phyloP scores from a whole-genome alignment of 64 coral and sea anemone species.

The Hydrozoanthus tunicans region DNA sequence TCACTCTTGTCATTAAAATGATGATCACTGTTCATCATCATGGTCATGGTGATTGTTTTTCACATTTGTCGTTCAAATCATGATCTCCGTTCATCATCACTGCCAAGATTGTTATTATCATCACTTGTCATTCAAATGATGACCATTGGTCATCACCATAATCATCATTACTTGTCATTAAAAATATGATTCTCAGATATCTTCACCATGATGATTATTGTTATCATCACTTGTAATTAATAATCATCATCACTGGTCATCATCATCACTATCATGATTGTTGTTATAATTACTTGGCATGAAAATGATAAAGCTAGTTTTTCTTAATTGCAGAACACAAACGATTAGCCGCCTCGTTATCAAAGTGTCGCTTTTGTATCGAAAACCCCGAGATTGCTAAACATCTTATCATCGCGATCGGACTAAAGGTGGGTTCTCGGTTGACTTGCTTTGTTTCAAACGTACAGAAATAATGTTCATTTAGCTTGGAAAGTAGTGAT shows the following conservation, averaged over 20 bases:
- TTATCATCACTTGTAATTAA: too few species aligned
- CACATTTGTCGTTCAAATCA: neutral
- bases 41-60: neutral
- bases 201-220: too few species aligned
- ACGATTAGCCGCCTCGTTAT: conserved; percentile 77
- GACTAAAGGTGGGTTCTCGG: conserved; percentile 72
- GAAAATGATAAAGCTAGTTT: neutral
- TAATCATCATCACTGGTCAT: too few species aligned
- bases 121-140: neutral
- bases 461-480: too few species aligned
- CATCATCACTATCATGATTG: too few species aligned
- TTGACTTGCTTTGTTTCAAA: neutral
- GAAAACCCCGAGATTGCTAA: conserved; percentile 94
- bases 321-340: conserved; percentile 70
- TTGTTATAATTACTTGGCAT: neutral
- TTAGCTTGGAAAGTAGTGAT: neutral
- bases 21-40: neutral
- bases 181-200: too few species aligned
- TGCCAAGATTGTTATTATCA: neutral
- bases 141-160: neutral
- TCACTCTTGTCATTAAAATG: neutral
- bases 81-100: neutral
- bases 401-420: conserved; percentile 98
- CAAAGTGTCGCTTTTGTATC: conserved; percentile 90
- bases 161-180: neutral